Conservation (phyloP, 2,113 vertebrate genomes). For the Syngnathoides biaculeatus region DNA sequence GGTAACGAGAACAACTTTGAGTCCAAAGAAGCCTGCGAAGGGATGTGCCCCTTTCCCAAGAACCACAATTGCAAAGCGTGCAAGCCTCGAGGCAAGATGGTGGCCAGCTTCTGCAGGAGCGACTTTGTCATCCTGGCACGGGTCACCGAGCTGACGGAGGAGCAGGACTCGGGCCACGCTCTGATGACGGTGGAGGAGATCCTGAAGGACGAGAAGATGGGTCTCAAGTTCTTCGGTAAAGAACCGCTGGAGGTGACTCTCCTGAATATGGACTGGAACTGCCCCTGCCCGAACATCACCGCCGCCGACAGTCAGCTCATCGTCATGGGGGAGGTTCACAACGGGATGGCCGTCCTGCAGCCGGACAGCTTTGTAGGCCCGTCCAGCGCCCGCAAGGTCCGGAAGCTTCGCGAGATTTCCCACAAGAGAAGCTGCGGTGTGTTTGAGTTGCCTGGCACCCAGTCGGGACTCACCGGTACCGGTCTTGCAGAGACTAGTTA, state of each 20-base stretch:
- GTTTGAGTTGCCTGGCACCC: constrained; percentile 82
- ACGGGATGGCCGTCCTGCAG: constrained; percentile 91
- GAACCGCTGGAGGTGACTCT: constrained; percentile 92
- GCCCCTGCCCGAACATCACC: constrained; percentile 93
- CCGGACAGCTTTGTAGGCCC: constrained; percentile 89
- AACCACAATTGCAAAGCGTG: constrained; percentile 86
- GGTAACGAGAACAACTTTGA: constrained; percentile 97
- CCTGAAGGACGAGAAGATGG: constrained; percentile 98
- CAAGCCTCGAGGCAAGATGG: constrained; percentile 88
- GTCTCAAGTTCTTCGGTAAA: constrained; percentile 89
- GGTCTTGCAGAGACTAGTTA: neutral
- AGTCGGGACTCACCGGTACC: constrained; percentile 57
- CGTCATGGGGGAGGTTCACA: constrained; percentile 95
- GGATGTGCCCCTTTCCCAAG: constrained; percentile 89
- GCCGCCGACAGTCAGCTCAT: constrained; percentile 81
- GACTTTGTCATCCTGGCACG: constrained; percentile 93
- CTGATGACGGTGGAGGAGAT: constrained; percentile 92
- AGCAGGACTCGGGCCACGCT: constrained; percentile 87
- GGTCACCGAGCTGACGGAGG: constrained; percentile 86
- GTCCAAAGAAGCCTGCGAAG: constrained; percentile 89
- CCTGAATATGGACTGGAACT: constrained; percentile 93
- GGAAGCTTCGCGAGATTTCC: constrained; percentile 88
- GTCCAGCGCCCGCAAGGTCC: constrained; percentile 80
- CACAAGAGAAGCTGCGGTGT: constrained; percentile 94
- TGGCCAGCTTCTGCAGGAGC: constrained; percentile 92